These are phyloP conservation scores for Echinops telfairi DNA, from an alignment of 2,113 vertebrate genomes.

Conservation along the genomic window DNA sequence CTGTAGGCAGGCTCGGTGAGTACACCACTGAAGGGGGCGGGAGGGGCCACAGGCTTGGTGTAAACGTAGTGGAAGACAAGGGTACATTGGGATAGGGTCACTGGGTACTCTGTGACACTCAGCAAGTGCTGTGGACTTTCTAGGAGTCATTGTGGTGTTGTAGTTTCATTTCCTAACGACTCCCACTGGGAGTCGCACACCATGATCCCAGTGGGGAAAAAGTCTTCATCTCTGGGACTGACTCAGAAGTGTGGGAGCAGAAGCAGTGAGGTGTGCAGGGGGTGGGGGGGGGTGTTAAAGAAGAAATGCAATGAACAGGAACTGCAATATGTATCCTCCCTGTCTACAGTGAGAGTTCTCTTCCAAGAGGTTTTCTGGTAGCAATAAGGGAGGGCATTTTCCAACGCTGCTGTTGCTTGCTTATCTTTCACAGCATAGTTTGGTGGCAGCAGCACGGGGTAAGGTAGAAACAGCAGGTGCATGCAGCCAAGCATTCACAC, in stretches of 20 bases:
- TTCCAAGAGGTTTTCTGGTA: background rate
- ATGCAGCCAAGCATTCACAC: background rate
- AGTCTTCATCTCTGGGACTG: background rate
- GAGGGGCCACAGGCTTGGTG: rapidly evolving
- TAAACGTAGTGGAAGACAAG: background rate
- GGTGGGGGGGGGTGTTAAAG: too few species aligned
- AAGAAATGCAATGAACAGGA: too few species aligned
- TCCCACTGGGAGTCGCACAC: background rate
- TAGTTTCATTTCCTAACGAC: background rate
- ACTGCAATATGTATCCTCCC: background rate
- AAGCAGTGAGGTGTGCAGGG: too few species aligned
- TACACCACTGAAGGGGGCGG: background rate
- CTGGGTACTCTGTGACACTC: rapidly evolving
- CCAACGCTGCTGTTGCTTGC: too few species aligned
- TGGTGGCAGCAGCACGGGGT: too few species aligned
- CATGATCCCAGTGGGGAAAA: background rate
- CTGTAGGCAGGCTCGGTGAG: background rate
- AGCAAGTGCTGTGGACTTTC: background rate
- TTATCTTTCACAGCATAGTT: background rate
- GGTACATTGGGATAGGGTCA: too few species aligned
- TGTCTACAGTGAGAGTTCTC: background rate
- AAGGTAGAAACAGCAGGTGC: background rate
- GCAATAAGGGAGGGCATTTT: background rate
- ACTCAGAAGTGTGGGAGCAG: background rate
- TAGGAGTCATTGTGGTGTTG: too few species aligned